Percentiles rank a stretch among this genome's conserved stretches.
Evolutionary conservation across 2,888 invertebrate genomes (phyloP).

Genomic region (Nomada flava): DNA sequence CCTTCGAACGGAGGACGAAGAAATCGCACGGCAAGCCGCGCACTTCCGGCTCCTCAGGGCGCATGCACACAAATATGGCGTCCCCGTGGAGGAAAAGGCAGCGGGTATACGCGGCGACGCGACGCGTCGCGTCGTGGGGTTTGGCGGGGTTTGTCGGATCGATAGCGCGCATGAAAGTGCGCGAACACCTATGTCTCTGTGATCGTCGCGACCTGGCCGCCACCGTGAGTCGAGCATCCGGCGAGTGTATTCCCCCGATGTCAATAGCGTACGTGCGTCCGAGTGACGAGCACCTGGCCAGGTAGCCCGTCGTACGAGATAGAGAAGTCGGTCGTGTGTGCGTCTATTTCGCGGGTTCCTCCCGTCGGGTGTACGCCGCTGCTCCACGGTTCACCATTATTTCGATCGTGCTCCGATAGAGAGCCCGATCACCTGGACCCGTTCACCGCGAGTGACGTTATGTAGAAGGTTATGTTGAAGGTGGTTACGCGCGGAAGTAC

Average conservation of each 20-base stretch:
- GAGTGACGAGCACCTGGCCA: constrained; percentile 58
- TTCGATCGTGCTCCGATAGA: constrained; percentile 18
- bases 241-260: constrained; percentile 62
- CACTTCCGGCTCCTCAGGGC: constrained; percentile 43
- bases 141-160: constrained; percentile 74
- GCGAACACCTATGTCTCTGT: constrained; percentile 64
- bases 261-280: constrained; percentile 71
- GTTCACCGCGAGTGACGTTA: constrained; percentile 44
- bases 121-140: constrained; percentile 44
- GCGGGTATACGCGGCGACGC: constrained; percentile 53
- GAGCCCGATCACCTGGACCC: constrained; percentile 15
- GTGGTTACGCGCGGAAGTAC: constrained; percentile 51
- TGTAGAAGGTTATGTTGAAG: constrained; percentile 55
- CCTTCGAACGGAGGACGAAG: constrained; percentile 44
- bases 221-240: constrained; percentile 54
- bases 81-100: constrained; percentile 33
- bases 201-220: constrained; percentile 56
- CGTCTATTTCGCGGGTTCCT: neutral
- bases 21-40: constrained; percentile 27
- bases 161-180: constrained; percentile 71
- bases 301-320: constrained; percentile 51
- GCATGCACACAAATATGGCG: constrained; percentile 57
- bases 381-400: neutral
- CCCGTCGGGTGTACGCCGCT: no score
- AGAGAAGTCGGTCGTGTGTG: constrained; percentile 9